phyloP scores from a whole-genome alignment of 2,113 vertebrate species.

The Rattus rattus region DNA sequence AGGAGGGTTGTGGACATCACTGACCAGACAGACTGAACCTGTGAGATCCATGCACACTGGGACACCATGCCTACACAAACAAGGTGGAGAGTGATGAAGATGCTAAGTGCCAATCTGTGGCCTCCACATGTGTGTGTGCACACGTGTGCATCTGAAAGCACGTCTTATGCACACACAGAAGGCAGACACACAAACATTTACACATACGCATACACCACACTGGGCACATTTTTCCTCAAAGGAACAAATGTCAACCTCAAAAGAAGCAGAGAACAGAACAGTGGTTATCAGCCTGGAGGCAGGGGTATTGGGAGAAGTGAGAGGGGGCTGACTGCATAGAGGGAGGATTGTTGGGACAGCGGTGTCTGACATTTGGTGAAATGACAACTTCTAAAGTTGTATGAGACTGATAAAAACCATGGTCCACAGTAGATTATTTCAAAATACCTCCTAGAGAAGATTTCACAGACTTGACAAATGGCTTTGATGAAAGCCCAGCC shows the following conservation, averaged over 20 bases:
- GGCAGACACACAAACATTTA: background rate
- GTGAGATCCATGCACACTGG: background rate
- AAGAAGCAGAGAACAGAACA: background rate
- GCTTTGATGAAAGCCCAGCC: background rate
- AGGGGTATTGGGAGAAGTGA: background rate
- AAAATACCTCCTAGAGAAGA: background rate
- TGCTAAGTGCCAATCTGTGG: background rate
- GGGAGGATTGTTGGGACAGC: background rate
- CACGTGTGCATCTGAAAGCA: background rate
- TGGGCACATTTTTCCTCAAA: background rate
- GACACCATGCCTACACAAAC: background rate
- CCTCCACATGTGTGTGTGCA: background rate
- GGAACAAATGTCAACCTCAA: background rate
- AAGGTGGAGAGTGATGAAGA: background rate
- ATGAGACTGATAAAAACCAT: no score
- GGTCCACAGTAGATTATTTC: background rate
- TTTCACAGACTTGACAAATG: no score
- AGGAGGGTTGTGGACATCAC: no score
- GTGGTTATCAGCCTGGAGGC: background rate
- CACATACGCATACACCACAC: no score
- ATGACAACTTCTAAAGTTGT: background rate
- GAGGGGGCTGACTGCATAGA: background rate
- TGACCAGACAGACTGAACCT: background rate
- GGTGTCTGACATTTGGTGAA: background rate
- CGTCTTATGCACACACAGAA: no score